Evolutionary conservation across 2,113 vertebrate species (phyloP).

Genomic region (Myrmecophaga tridactyla): DNA sequence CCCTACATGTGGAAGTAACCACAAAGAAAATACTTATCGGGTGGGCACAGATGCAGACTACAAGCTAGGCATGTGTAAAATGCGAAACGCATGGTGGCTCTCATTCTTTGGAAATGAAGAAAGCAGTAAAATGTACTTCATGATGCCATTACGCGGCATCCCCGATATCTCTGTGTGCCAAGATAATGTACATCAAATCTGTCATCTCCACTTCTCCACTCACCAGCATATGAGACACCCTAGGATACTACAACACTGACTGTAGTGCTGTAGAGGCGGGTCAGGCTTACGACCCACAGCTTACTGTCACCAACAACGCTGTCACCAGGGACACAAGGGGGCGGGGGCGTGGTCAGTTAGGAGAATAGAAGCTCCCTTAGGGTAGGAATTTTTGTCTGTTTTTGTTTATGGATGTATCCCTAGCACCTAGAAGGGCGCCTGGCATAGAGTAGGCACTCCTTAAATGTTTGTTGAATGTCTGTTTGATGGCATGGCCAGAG

Average conservation of each 20-base stretch:
- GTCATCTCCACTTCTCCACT: neutral
- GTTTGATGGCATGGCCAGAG: neutral
- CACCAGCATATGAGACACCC: neutral
- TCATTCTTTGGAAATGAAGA: neutral
- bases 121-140: neutral
- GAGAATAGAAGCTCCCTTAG: neutral
- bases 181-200: too few species aligned
- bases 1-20: neutral
- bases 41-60: neutral
- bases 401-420: neutral
- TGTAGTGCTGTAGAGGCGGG: too few species aligned
- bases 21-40: neutral
- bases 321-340: too few species aligned
- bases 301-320: too few species aligned
- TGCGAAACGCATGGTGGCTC: rapidly evolving
- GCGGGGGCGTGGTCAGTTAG: neutral
- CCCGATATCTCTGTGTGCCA: neutral
- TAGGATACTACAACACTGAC: neutral
- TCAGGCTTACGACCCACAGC: too few species aligned
- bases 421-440: neutral
- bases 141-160: neutral
- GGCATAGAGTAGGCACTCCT: neutral
- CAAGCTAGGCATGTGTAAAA: neutral
- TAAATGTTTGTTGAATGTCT: neutral
- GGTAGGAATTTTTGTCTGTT: neutral